A percentile compares a stretch with the other conserved stretches of the same genome.
Conservation (phyloP, 2,888 invertebrate species). For the Spatulosminthurus flaviceps region DNA sequence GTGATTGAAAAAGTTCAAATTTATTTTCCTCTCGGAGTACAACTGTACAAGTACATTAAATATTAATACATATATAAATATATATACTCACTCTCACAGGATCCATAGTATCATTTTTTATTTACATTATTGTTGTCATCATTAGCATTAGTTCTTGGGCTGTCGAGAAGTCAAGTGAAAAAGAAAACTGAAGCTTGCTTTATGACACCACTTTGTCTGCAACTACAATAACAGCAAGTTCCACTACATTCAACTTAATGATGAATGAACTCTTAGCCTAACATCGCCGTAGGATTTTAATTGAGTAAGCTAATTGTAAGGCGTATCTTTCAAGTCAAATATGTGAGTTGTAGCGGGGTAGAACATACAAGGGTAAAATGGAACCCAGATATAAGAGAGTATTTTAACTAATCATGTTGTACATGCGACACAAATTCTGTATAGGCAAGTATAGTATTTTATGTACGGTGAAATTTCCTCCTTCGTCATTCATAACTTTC, state of each 20-base stretch:
- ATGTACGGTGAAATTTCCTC: too few species aligned
- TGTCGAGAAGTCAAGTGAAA: conserved; percentile 1
- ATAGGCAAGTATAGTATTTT: not conserved
- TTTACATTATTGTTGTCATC: conserved; percentile 21
- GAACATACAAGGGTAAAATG: too few species aligned
- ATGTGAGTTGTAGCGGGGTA: too few species aligned
- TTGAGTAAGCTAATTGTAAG: conserved; percentile 18
- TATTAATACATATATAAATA: too few species aligned
- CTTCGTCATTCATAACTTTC: not conserved
- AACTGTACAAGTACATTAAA: too few species aligned
- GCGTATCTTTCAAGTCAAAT: conserved; percentile 4
- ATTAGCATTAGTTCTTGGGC: conserved; percentile 23
- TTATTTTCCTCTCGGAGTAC: not conserved
- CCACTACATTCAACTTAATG: not conserved
- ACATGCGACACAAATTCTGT: not conserved
- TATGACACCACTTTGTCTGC: not conserved
- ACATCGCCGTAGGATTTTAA: conserved; percentile 21
- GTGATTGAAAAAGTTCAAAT: not conserved
- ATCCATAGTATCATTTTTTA: conserved; percentile 16
- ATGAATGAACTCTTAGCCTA: conserved; percentile 15
- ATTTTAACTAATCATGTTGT: too few species aligned
- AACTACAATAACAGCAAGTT: not conserved
- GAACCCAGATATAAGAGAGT: too few species aligned
- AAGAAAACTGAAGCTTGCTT: conserved; percentile 4
- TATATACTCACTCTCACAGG: too few species aligned